A percentile compares a stretch with the other conserved stretches of the same genome.
Conservation (phyloP, 1,140 invertebrate species). For the Nasonia longicornis region DNA sequence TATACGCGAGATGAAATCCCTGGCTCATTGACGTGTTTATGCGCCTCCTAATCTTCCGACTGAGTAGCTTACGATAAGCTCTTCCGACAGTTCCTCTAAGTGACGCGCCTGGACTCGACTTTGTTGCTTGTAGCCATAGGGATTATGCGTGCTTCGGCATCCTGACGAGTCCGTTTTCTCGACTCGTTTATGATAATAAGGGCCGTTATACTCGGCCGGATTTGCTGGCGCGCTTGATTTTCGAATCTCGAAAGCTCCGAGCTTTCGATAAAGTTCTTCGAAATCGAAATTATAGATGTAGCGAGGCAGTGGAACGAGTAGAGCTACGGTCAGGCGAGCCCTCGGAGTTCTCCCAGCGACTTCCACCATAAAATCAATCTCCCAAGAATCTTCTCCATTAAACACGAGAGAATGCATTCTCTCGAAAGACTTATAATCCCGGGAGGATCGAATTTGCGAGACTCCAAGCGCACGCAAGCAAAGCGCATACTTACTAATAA, state of each 20-base stretch:
- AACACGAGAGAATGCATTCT: neutral
- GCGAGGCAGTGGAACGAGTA: neutral
- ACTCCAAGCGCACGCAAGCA: neutral
- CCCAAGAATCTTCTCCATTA: neutral
- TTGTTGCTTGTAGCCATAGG: neutral
- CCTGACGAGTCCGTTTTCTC: neutral
- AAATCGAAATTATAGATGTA: no score
- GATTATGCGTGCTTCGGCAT: neutral
- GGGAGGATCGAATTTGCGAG: neutral
- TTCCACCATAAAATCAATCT: neutral
- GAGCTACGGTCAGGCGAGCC: neutral
- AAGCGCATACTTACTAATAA: neutral
- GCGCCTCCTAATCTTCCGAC: conserved; percentile 18
- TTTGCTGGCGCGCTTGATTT: neutral
- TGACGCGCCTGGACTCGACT: neutral
- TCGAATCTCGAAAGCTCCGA: no score
- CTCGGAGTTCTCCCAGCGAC: neutral
- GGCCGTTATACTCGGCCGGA: neutral
- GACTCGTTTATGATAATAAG: conserved; percentile 3
- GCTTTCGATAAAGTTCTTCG: no score
- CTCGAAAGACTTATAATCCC: neutral
- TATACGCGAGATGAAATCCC: conserved; percentile 42
- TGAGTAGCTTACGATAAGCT: conserved; percentile 21
- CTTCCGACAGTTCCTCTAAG: neutral
- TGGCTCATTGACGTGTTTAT: conserved; percentile 39